These are phyloP conservation scores for Amblyraja radiata DNA, from an alignment of 2,797 vertebrate species.

Conservation along the genomic window DNA sequence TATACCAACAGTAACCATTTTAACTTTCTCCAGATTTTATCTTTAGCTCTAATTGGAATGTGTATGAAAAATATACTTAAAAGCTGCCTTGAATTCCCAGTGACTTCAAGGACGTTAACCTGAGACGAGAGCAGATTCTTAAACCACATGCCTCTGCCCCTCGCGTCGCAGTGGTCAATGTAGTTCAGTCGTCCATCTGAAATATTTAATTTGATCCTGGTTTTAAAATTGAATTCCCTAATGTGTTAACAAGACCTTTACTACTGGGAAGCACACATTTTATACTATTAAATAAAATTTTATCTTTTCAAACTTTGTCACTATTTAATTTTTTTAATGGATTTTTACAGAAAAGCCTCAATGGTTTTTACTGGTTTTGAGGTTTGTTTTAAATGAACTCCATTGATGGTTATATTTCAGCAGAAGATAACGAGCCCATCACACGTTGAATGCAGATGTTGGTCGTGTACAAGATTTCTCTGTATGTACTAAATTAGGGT, in stretches of 20 bases:
- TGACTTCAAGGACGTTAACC: neutral
- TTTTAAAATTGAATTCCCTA: neutral
- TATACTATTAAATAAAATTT: neutral
- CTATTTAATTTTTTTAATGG: neutral
- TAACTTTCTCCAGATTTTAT: neutral
- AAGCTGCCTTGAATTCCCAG: neutral
- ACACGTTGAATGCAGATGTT: neutral
- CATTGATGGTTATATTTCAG: no score
- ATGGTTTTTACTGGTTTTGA: neutral
- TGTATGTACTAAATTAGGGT: neutral
- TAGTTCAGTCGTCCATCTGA: neutral
- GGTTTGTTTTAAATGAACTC: neutral
- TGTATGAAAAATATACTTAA: neutral
- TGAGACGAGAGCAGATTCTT: neutral
- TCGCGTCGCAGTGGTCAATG: neutral
- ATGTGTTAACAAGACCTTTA: neutral
- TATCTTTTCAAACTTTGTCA: neutral
- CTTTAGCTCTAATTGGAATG: neutral
- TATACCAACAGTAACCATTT: neutral
- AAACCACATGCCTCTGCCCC: neutral
- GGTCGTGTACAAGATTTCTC: neutral
- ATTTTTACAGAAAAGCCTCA: neutral
- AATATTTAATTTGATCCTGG: neutral
- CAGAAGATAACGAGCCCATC: neutral
- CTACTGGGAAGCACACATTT: neutral